Conservation (phyloP, 2,797 vertebrate genomes). For the Psittacula echo region DNA sequence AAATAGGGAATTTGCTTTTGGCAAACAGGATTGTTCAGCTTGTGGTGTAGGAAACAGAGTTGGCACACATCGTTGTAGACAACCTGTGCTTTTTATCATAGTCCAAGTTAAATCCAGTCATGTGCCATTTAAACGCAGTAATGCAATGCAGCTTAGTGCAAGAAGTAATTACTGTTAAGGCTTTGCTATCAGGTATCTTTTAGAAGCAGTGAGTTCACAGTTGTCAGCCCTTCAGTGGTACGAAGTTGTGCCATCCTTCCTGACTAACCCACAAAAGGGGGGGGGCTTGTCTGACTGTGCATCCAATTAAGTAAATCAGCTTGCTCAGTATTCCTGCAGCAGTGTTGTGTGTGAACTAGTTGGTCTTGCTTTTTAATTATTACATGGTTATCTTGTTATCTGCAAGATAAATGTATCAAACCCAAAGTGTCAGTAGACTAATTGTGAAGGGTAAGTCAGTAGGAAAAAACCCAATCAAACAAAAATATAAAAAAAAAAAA, state of each 20-base stretch:
- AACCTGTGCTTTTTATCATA: not conserved
- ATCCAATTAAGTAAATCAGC: not conserved
- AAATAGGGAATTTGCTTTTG: not conserved
- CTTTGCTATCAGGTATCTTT: not conserved
- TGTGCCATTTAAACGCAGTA: not conserved
- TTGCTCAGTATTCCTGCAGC: not conserved
- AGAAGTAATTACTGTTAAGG: not conserved
- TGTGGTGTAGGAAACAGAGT: not conserved
- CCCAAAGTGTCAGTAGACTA: not conserved
- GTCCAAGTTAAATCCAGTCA: not conserved
- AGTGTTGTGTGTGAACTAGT: not conserved
- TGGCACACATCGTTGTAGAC: fast-evolving
- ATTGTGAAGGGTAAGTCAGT: not conserved
- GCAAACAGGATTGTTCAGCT: not conserved
- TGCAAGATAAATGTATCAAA: not conserved
- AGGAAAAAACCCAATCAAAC: not conserved
- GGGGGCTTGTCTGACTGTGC: not conserved
- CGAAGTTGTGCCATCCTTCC: not conserved
- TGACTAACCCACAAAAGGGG: not conserved
- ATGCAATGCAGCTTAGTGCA: fast-evolving
- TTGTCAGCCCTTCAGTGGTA: not conserved
- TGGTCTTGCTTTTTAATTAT: not conserved
- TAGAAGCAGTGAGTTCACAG: not conserved
- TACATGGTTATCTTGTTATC: not conserved
- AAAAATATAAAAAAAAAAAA: not conserved